phyloP scores from a whole-genome alignment of 2,888 invertebrate genomes.

The Andricus quercusramuli region DNA sequence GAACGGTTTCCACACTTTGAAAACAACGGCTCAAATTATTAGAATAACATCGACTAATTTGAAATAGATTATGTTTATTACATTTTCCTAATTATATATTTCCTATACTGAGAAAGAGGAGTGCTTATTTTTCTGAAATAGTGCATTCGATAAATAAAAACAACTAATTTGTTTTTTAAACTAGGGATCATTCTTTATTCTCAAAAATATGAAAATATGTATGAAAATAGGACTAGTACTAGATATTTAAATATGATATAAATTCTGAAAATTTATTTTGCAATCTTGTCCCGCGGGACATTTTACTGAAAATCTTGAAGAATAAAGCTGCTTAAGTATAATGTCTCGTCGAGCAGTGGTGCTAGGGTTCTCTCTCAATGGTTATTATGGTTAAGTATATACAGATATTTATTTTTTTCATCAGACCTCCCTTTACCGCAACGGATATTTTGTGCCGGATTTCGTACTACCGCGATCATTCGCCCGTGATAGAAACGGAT shows the following conservation, averaged over 20 bases:
- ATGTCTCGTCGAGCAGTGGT: constrained; percentile 65
- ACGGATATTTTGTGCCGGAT: constrained; percentile 60
- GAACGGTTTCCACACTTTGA: no score
- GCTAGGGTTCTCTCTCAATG: constrained; percentile 58
- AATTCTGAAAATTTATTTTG: background rate
- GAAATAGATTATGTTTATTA: no score
- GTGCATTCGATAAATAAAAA: no score
- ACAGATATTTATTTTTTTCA: constrained; percentile 47
- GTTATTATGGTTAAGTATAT: background rate
- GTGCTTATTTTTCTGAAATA: no score
- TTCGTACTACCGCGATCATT: constrained; percentile 63
- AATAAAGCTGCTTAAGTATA: constrained; percentile 74
- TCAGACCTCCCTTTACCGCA: constrained; percentile 56
- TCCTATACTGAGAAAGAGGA: no score
- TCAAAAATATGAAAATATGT: background rate
- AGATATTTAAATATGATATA: constrained; percentile 1
- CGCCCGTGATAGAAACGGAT: constrained; percentile 72
- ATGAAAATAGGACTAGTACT: background rate
- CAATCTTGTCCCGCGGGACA: constrained; percentile 65
- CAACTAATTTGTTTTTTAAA: no score
- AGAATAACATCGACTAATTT: no score
- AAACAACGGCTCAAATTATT: no score
- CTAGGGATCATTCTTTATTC: no score
- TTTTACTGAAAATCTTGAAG: constrained; percentile 70
- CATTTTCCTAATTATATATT: no score